phyloP scores from a whole-genome alignment of 2,113 vertebrate species.

The Nematolebias whitei region DNA sequence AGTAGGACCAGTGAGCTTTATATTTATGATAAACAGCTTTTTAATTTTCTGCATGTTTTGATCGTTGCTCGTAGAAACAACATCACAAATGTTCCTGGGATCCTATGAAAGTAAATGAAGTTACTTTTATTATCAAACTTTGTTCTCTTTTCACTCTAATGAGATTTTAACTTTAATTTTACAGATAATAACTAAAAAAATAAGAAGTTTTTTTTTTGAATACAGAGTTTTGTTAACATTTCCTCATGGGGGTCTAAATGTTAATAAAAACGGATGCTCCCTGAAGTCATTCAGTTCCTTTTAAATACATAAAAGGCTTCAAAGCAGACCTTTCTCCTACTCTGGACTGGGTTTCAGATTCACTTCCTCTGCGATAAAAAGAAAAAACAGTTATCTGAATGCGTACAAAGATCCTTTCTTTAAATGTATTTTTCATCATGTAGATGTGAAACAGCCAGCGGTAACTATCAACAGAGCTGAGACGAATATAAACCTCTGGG shows the following conservation, averaged over 20 bases:
- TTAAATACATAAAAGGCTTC: constrained; percentile 27
- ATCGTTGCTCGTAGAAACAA: background rate
- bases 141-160: background rate
- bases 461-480: constrained; percentile 47
- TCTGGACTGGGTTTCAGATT: constrained; percentile 48
- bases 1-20: too few species aligned
- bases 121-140: background rate
- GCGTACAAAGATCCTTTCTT: background rate
- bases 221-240: background rate
- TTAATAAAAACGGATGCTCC: constrained; percentile 17
- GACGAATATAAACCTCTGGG: constrained; percentile 53
- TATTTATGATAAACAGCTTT: too few species aligned
- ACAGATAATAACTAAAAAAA: background rate
- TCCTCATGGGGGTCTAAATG: constrained; percentile 1
- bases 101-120: background rate
- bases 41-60: too few species aligned
- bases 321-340: constrained; percentile 33
- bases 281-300: constrained; percentile 28
- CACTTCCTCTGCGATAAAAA: constrained; percentile 55
- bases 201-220: background rate
- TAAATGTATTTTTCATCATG: background rate
- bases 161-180: too few species aligned
- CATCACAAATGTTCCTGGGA: background rate
- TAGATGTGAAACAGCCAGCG: constrained; percentile 13
- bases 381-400: constrained; percentile 38